Conservation (phyloP, 2,888 invertebrate genomes). For the Exephanes ischioxanthus region DNA sequence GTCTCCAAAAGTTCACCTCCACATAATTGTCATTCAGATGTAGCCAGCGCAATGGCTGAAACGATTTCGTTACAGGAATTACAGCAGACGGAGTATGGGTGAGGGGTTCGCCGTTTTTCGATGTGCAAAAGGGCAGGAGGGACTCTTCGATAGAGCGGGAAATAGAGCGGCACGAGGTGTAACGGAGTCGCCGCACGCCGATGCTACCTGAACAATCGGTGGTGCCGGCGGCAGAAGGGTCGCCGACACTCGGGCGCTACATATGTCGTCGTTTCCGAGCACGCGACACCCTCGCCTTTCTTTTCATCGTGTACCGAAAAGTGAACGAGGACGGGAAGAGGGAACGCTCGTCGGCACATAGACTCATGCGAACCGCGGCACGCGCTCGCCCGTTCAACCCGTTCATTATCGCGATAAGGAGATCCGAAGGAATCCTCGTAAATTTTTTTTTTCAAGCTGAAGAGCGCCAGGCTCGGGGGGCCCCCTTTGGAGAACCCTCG, state of each 20-base stretch:
- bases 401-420: slow-evolving; percentile 19
- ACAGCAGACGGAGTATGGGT: slow-evolving; percentile 31
- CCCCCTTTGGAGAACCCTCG: not conserved
- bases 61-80: slow-evolving; percentile 25
- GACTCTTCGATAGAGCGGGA: slow-evolving; percentile 45
- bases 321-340: not conserved
- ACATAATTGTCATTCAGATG: not conserved
- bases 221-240: slow-evolving; percentile 58
- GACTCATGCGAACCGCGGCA: not conserved
- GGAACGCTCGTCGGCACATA: not conserved
- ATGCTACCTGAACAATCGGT: slow-evolving; percentile 13
- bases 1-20: not conserved
- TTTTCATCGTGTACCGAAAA: slow-evolving; percentile 34
- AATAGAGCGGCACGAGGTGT: slow-evolving; percentile 62
- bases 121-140: slow-evolving; percentile 15
- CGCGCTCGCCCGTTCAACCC: slow-evolving; percentile 5
- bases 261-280: slow-evolving; percentile 67
- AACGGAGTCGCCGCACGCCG: slow-evolving; percentile 29
- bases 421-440: slow-evolving; percentile 28
- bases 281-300: slow-evolving; percentile 65
- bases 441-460: not conserved
- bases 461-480: not conserved
- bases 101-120: slow-evolving; percentile 13
- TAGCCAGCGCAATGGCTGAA: not conserved
- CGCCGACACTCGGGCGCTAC: slow-evolving; percentile 45